A percentile compares a stretch with the other conserved stretches of the same genome.
Conservation (phyloP, 2,113 vertebrate species). For the Pipa parva region DNA sequence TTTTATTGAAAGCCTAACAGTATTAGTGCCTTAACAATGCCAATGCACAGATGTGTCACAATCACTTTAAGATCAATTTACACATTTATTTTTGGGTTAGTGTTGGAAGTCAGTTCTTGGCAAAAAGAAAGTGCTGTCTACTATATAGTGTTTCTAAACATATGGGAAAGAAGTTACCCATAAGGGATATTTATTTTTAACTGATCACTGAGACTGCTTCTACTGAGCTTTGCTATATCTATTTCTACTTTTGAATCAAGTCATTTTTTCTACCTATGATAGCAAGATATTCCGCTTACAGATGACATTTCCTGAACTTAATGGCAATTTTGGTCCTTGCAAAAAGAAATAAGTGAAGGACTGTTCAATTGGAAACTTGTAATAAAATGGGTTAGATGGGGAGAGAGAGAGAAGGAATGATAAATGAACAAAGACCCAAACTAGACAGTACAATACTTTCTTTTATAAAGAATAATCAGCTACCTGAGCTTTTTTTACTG, state of each 20-base stretch:
- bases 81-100: no score
- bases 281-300: slow-evolving; percentile 6
- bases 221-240: background rate
- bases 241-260: slow-evolving; percentile 2
- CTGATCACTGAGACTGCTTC: background rate
- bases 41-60: no score
- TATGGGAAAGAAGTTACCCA: background rate
- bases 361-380: slow-evolving; percentile 1
- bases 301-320: slow-evolving; percentile 10
- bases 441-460: slow-evolving; percentile 5
- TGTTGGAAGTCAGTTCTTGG: no score
- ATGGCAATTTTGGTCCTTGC: slow-evolving; percentile 2
- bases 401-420: slow-evolving; percentile 1
- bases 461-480: slow-evolving; percentile 6
- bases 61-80: no score
- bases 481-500: background rate
- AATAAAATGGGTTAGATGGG: slow-evolving; percentile 10
- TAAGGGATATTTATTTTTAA: background rate
- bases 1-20: no score
- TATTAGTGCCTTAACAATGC: no score
- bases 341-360: background rate
- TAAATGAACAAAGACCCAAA: slow-evolving; percentile 22
- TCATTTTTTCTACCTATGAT: background rate
- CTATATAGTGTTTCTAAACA: background rate
- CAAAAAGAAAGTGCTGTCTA: no score